Conservation (phyloP, 2,797 vertebrate species). For the Synanceia verrucosa region DNA sequence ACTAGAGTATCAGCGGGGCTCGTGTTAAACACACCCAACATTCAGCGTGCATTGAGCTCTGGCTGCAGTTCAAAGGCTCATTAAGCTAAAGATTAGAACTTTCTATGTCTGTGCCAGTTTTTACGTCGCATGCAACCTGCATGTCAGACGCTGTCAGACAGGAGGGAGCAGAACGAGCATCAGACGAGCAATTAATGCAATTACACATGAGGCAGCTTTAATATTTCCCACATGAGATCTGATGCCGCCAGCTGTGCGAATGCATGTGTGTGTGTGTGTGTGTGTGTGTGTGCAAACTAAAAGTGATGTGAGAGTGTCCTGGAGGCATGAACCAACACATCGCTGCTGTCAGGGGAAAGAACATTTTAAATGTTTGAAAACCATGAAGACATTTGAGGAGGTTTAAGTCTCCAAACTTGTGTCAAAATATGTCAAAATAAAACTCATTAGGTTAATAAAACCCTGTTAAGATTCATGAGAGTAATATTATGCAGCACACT, state of each 20-base stretch:
- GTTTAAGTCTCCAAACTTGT: no score
- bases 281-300: not conserved
- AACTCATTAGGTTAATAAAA: not conserved
- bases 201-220: conserved; percentile 1
- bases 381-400: not conserved
- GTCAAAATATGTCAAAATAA: no score
- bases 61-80: conserved; percentile 27
- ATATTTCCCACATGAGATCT: conserved; percentile 10
- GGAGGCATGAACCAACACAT: not conserved
- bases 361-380: not conserved
- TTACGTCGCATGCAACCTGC: conserved; percentile 5
- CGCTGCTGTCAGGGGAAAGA: not conserved
- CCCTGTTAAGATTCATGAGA: not conserved
- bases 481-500: not conserved
- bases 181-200: conserved; percentile 22
- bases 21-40: conserved; percentile 18
- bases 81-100: not conserved
- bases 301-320: not conserved
- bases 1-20: not conserved
- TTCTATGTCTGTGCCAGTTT: conserved; percentile 1
- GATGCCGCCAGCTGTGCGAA: not conserved
- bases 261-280: not conserved
- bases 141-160: conserved; percentile 7
- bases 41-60: conserved; percentile 22
- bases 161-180: conserved; percentile 3